A percentile compares a stretch with the other conserved stretches of the same genome.
These are phyloP conservation scores for Drosophila mimetica DNA, from an alignment of 2,888 invertebrate species.

Conservation along the genomic window DNA sequence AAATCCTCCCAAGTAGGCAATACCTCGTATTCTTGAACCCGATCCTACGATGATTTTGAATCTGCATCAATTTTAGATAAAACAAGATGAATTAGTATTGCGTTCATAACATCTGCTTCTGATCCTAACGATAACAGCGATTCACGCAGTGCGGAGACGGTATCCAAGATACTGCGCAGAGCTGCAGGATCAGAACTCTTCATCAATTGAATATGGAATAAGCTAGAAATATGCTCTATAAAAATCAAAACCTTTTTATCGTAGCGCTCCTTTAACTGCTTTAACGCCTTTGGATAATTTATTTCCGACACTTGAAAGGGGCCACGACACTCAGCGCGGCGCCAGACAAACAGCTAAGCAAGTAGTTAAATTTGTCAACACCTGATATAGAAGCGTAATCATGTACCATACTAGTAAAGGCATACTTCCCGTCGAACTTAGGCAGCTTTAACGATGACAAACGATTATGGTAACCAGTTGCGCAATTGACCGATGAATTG, in stretches of 20 bases:
- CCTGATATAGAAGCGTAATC: background rate
- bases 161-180: background rate
- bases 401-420: slow-evolving; percentile 2
- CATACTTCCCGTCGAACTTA: slow-evolving; percentile 1
- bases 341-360: background rate
- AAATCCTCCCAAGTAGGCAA: too few relatives aligned
- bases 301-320: slow-evolving; percentile 1
- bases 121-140: background rate
- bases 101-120: too few relatives aligned
- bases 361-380: slow-evolving; percentile 1
- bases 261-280: too few relatives aligned
- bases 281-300: background rate
- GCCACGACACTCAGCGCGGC: background rate
- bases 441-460: too few relatives aligned
- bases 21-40: background rate
- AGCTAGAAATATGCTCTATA: background rate
- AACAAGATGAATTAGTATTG: background rate
- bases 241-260: background rate
- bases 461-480: too few relatives aligned
- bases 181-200: background rate
- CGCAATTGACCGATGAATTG: too few relatives aligned
- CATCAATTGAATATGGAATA: background rate
- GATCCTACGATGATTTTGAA: too few relatives aligned
- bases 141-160: background rate
- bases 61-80: background rate